Percentiles rank a stretch among this genome's conserved stretches.
Conservation (phyloP, 2,113 vertebrate species). For the Hepsetus odoe region DNA sequence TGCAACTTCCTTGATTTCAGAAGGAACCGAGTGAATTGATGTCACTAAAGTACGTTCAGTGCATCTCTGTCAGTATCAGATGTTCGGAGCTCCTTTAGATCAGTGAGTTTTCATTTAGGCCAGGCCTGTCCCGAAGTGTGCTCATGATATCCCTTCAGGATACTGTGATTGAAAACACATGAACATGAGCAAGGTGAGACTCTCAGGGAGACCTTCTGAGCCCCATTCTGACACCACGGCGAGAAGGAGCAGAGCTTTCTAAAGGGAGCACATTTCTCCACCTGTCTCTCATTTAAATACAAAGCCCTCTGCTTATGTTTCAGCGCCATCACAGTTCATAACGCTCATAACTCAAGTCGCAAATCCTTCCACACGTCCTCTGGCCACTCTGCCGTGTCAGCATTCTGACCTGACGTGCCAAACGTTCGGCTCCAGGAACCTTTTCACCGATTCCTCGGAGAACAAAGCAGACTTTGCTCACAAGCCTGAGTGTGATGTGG, state of each 20-base stretch:
- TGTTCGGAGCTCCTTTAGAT: no score
- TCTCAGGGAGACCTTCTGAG: background rate
- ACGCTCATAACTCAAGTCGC: background rate
- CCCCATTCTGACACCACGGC: no score
- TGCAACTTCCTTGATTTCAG: no score
- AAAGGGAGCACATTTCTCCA: background rate
- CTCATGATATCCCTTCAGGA: slow-evolving; percentile 10
- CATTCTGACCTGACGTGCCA: slow-evolving; percentile 9
- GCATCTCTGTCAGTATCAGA: no score
- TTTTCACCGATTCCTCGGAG: slow-evolving; percentile 6
- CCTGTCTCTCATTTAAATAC: background rate
- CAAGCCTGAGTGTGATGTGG: background rate
- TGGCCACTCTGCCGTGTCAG: slow-evolving; percentile 7
- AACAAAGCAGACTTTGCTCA: background rate
- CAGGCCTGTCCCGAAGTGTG: no score
- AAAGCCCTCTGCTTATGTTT: background rate
- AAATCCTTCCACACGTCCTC: slow-evolving; percentile 21
- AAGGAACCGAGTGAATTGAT: no score
- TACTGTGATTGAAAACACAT: slow-evolving; percentile 43
- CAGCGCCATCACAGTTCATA: background rate
- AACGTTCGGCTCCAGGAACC: slow-evolving; percentile 13
- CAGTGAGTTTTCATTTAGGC: no score
- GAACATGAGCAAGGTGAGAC: slow-evolving; percentile 24
- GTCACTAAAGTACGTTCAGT: no score
- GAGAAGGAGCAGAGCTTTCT: background rate